Evolutionary conservation across 1,140 invertebrate genomes (phyloP), one percentile per base, ranked within the genome.

Genomic region (Zaprionus ornatus): DNA sequence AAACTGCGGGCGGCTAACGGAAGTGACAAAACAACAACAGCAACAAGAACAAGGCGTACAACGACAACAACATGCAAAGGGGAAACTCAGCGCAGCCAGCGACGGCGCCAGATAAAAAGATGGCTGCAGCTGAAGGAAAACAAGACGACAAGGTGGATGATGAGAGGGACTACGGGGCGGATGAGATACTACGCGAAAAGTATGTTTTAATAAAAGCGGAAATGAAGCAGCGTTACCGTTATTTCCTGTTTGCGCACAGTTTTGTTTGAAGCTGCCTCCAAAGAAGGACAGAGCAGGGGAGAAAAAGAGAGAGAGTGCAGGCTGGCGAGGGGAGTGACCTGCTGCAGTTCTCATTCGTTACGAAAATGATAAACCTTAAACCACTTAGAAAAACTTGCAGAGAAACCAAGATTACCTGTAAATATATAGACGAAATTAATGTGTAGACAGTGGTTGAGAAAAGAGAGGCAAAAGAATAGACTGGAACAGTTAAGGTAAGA

Each of bases 131-230:
- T 45, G 35, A 45, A 32, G 64, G n/a, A 66, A 37, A 32, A 35
- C 55, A 57, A 23, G 50, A 27, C 9, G 37, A n/a, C 15, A 32
- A 32, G 37, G 37, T 40, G 40, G 40, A 10, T 10, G 29, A 32
- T 9, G 29, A 32, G 29, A 10, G 7, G n/a, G 40, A 45, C 40
- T 17, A 9, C n/a, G 40, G n/a, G 40, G 40, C 81, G 86, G 81
- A 90, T 90, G 83, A 82, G 85, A 82, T 85, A 88, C 78, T 85
- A 90, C 85, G 85, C 69, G 79, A 77, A 90, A 90, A 90, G 85
- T 90, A 90, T 90, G 85, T 90, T 90, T 90, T 90, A 90, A 90
- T 90, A 90, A 90, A 90, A 90, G 82, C 86, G 85, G 85, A 90
- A 90, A 90, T 90, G 85, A 90, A 90, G 79, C 85, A 85, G 82